A percentile compares a stretch with the other conserved stretches of the same genome.
These are phyloP conservation scores for Cromileptes altivelis DNA, from an alignment of 2,113 vertebrate species.

Conservation along the genomic window DNA sequence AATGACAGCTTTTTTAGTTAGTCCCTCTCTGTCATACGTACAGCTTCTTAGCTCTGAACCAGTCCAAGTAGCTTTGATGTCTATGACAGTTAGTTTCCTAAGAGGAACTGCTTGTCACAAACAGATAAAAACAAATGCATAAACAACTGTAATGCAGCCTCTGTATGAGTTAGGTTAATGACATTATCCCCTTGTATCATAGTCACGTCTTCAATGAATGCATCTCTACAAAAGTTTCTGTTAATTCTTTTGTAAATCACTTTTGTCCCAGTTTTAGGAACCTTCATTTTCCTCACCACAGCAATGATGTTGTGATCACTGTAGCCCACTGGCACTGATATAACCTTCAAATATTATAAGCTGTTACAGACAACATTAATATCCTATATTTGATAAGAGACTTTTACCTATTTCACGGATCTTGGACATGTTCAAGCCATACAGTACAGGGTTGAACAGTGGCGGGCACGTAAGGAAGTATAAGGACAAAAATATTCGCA, in stretches of 20 bases:
- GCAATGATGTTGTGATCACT: no score
- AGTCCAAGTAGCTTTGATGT: no score
- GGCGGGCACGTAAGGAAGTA: slow-evolving; percentile 26
- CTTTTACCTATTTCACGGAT: slow-evolving; percentile 30
- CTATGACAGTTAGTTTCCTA: neutral
- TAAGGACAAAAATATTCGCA: neutral
- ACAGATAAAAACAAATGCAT: neutral
- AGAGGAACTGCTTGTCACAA: neutral
- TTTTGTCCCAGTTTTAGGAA: no score
- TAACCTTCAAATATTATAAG: no score
- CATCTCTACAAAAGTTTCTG: no score
- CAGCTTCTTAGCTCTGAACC: neutral
- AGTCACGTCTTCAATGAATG: no score
- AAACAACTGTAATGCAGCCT: neutral
- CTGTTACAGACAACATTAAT: no score
- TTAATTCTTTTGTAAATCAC: no score
- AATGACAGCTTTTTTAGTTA: neutral
- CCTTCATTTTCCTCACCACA: no score
- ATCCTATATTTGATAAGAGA: neutral
- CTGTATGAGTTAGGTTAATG: neutral
- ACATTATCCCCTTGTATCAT: neutral
- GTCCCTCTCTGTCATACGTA: neutral
- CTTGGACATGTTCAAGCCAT: slow-evolving; percentile 22
- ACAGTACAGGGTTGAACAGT: slow-evolving; percentile 28
- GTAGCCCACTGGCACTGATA: no score